Percentiles rank a stretch among this genome's conserved stretches.
phyloP scores from a whole-genome alignment of 1,140 invertebrate genomes.

The Heliothis virescens region DNA sequence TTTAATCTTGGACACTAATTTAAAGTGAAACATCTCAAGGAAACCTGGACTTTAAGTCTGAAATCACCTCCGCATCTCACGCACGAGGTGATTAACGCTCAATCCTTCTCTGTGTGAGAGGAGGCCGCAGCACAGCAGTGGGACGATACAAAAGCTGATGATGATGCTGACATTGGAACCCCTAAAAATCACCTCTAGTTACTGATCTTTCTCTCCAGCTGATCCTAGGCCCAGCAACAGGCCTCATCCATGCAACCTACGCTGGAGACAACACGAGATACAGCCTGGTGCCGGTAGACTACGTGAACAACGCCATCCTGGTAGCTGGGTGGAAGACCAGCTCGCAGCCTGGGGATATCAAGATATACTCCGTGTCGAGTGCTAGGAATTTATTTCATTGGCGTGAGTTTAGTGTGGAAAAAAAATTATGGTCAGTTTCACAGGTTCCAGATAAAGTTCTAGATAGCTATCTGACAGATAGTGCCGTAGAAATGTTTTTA shows the following conservation, averaged over 20 bases:
- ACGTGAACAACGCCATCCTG: conserved; percentile 35
- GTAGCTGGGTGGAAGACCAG: conserved; percentile 17
- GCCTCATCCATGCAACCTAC: conserved; percentile 15
- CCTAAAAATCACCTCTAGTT: not conserved
- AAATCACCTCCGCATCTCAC: too few relatives aligned
- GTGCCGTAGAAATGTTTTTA: too few relatives aligned
- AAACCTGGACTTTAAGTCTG: too few relatives aligned
- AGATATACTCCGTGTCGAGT: conserved; percentile 26
- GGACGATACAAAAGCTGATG: too few relatives aligned
- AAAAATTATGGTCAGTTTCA: too few relatives aligned
- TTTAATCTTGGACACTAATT: too few relatives aligned
- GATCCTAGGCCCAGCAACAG: conserved; percentile 27
- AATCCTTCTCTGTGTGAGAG: too few relatives aligned
- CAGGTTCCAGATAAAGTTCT: too few relatives aligned
- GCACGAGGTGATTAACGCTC: too few relatives aligned
- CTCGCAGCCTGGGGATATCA: not conserved
- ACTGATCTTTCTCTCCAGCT: not conserved
- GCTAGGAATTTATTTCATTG: conserved; percentile 16
- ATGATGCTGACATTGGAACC: not conserved
- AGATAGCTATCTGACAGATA: too few relatives aligned
- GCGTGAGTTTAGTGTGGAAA: not conserved
- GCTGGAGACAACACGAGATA: not conserved
- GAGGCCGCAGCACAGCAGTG: too few relatives aligned
- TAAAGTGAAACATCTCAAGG: too few relatives aligned
- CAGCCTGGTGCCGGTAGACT: conserved; percentile 33